Conservation (phyloP, 37 sponge, comb jelly and placozoan genomes). For the Ephydatia muelleri region DNA sequence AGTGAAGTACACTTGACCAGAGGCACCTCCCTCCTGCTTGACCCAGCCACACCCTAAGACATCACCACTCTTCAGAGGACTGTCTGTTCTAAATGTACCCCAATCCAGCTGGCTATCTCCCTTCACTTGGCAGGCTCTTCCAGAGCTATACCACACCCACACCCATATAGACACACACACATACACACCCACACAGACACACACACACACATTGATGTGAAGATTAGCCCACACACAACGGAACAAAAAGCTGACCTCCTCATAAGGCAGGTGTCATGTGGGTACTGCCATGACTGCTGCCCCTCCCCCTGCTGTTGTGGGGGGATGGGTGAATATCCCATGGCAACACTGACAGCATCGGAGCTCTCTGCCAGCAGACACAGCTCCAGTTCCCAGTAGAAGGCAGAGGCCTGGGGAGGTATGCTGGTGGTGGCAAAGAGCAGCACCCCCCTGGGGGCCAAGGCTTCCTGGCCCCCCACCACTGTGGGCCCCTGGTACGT, state of each 20-base stretch:
- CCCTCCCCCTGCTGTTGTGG: conserved; percentile 38
- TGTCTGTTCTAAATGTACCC: conserved; percentile 46
- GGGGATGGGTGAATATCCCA: conserved; percentile 73
- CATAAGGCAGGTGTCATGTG: conserved; percentile 43
- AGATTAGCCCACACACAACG: not conserved
- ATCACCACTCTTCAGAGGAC: conserved; percentile 62
- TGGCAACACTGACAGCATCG: conserved; percentile 43
- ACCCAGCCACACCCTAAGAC: conserved; percentile 93
- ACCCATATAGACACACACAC: not conserved
- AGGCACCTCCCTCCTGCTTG: conserved; percentile 23
- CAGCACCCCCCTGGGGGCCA: conserved; percentile 58
- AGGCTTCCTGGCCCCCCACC: conserved; percentile 6
- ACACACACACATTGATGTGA: not conserved
- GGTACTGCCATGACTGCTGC: conserved; percentile 34
- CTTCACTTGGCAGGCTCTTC: conserved; percentile 56
- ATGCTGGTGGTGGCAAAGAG: conserved; percentile 57
- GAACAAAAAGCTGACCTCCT: conserved; percentile 43
- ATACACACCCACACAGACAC: not conserved
- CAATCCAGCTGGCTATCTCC: conserved; percentile 60
- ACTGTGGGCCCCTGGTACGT: conserved; percentile 66
- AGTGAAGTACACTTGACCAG: conserved; percentile 86
- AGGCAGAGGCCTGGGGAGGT: conserved; percentile 79
- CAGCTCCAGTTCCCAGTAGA: conserved; percentile 95
- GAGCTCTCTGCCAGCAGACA: conserved; percentile 57
- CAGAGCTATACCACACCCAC: conserved; percentile 53